A percentile compares a stretch with the other conserved stretches of the same genome.
phyloP scores from a whole-genome alignment of 2,888 invertebrate genomes.

The Leptothorax acervorum region DNA sequence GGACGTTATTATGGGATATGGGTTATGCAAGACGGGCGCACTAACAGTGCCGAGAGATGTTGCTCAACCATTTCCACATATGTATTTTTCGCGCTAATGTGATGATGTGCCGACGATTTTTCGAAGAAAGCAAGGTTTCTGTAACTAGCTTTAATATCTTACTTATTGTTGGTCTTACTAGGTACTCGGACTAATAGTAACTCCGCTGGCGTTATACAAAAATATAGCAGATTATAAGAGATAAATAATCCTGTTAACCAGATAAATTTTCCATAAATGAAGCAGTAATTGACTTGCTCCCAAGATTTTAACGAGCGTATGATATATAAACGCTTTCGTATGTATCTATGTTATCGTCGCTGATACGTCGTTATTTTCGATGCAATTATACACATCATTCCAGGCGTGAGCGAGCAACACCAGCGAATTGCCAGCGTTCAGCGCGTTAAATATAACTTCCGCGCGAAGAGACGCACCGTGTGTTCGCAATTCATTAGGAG shows the following conservation, averaged over 20 bases:
- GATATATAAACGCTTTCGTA: background rate
- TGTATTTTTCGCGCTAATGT: conserved; percentile 3
- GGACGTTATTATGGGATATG: conserved; percentile 28
- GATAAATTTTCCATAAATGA: background rate
- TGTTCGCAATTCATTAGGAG: conserved; percentile 41
- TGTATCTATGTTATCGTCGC: background rate
- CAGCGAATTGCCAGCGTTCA: conserved; percentile 13
- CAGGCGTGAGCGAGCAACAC: conserved; percentile 9
- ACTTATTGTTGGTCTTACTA: no score
- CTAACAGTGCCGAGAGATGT: background rate
- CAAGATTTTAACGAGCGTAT: background rate
- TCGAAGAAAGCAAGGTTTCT: background rate
- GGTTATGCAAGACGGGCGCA: conserved; percentile 14
- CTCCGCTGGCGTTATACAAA: background rate
- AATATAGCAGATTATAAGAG: background rate
- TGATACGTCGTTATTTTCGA: conserved; percentile 29
- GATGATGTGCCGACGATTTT: conserved; percentile 26
- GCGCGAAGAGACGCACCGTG: conserved; percentile 42
- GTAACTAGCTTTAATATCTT: background rate
- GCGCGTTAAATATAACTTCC: conserved; percentile 52
- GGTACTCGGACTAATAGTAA: background rate
- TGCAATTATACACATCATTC: conserved; percentile 8
- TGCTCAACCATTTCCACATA: conserved; percentile 2
- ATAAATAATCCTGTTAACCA: background rate
- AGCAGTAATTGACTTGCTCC: background rate